Evolutionary conservation across 2,113 vertebrate genomes (phyloP).

Genomic region (Bungarus multicinctus): DNA sequence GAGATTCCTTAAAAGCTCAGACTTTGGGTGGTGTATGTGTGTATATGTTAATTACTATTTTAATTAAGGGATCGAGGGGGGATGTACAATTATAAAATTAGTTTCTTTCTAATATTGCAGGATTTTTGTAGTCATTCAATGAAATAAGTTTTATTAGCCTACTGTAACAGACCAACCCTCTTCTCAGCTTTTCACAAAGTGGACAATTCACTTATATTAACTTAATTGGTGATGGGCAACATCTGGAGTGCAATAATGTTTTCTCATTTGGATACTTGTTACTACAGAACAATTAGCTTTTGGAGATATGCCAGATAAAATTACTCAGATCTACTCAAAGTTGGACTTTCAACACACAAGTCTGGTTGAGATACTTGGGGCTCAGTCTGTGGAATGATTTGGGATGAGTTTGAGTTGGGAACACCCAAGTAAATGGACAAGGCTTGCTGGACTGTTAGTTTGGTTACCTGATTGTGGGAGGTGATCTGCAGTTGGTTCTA

Average conservation of each 20-base stretch:
- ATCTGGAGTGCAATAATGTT: background rate
- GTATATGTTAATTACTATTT: background rate
- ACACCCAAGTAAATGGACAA: background rate
- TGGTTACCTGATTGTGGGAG: background rate
- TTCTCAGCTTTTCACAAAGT: background rate
- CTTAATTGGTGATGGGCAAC: background rate
- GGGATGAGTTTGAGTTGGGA: background rate
- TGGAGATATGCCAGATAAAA: background rate
- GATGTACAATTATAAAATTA: background rate
- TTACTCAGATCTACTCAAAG: background rate
- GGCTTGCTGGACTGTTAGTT: background rate
- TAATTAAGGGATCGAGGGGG: background rate
- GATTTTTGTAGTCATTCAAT: background rate
- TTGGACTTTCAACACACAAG: background rate
- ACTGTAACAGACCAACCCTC: background rate
- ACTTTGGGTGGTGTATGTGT: background rate
- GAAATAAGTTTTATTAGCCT: background rate
- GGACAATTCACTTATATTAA: background rate
- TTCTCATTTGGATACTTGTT: background rate
- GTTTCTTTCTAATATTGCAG: background rate
- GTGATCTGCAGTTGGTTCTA: background rate
- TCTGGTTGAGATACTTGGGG: background rate
- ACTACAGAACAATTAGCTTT: background rate
- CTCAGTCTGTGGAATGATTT: background rate
- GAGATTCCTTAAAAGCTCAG: background rate